phyloP scores from a whole-genome alignment of 1,140 invertebrate genomes.

The Oscheius sp. region DNA sequence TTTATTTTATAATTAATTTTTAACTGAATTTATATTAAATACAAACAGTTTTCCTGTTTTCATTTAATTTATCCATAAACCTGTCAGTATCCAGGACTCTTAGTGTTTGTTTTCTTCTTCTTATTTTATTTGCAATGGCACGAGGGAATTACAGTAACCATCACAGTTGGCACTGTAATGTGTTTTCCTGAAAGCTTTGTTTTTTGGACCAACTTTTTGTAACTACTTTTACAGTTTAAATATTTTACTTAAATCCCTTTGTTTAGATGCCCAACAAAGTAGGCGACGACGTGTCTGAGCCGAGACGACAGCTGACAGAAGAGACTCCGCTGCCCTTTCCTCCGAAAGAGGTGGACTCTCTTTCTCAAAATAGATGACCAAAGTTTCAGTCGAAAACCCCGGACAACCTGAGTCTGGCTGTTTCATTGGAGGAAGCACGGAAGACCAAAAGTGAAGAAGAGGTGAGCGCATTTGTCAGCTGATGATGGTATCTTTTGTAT shows the following conservation, averaged over 20 bases:
- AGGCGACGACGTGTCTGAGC: neutral
- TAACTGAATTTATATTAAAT: too few species aligned
- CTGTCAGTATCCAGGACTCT: too few species aligned
- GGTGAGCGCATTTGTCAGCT: conserved; percentile 4
- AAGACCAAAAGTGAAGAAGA: neutral
- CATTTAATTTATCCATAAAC: too few species aligned
- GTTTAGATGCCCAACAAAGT: neutral
- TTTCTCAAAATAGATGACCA: neutral
- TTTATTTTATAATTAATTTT: too few species aligned
- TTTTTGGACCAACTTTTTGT: neutral
- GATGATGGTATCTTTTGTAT: neutral
- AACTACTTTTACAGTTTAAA: too few species aligned
- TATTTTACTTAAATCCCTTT: too few species aligned
- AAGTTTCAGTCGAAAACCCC: neutral
- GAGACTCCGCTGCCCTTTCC: neutral
- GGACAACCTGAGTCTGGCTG: neutral
- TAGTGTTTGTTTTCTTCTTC: too few species aligned
- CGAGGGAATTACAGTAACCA: neutral
- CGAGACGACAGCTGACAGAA: neutral
- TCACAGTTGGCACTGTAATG: neutral
- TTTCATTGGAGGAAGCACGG: too few species aligned
- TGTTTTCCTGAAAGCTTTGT: neutral
- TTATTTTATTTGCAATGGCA: too few species aligned
- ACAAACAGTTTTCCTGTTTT: too few species aligned
- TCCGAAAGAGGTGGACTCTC: neutral